Evolutionary conservation across 2,113 vertebrate species (phyloP).

Genomic region (Orcinus orca): DNA sequence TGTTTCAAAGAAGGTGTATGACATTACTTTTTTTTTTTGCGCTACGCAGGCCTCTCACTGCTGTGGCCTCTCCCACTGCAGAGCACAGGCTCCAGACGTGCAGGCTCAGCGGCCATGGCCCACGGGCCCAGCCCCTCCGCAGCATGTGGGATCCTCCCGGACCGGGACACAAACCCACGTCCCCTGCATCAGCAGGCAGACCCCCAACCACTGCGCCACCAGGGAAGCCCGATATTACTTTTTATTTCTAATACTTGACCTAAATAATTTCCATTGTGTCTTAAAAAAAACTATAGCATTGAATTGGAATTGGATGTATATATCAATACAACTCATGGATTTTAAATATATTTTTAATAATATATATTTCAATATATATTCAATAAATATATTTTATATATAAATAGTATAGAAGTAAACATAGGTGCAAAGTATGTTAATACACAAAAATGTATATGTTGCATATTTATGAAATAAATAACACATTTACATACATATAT

Average conservation of each 20-base stretch:
- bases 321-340: not conserved
- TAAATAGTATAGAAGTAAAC: not conserved
- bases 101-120: too few species aligned
- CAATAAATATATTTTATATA: not conserved
- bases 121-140: too few species aligned
- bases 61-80: too few species aligned
- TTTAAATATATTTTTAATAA: not conserved
- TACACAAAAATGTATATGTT: not conserved
- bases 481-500: not conserved
- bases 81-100: too few species aligned
- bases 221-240: not conserved
- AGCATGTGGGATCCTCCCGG: too few species aligned
- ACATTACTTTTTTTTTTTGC: not conserved
- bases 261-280: not conserved
- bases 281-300: not conserved
- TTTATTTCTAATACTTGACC: not conserved
- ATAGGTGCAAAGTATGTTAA: not conserved
- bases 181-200: too few species aligned
- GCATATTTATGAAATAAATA: not conserved
- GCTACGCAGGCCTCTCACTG: too few species aligned
- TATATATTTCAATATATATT: not conserved
- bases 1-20: not conserved
- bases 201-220: too few species aligned
- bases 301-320: not conserved
- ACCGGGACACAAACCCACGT: too few species aligned